A percentile compares a stretch with the other conserved stretches of the same genome.
These are phyloP conservation scores for Salmo trutta DNA, from an alignment of 2,797 vertebrate genomes.

Conservation along the genomic window DNA sequence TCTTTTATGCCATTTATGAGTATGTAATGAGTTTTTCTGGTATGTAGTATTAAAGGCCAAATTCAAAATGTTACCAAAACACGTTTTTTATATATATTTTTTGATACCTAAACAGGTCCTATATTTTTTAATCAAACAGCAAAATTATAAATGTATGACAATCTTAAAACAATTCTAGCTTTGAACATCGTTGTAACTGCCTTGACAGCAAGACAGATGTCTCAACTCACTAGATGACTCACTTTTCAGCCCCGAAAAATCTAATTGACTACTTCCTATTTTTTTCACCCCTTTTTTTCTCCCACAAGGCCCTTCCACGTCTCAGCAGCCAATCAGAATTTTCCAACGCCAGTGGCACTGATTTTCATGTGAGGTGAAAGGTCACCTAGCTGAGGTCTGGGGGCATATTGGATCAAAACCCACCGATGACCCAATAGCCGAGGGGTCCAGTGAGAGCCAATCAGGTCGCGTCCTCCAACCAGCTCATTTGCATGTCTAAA, in stretches of 20 bases:
- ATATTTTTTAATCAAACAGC: too few relatives aligned
- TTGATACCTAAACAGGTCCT: too few relatives aligned
- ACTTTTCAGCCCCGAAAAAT: neutral
- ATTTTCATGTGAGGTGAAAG: constrained; percentile 45
- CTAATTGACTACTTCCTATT: neutral
- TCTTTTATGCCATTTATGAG: too few relatives aligned
- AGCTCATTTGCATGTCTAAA: constrained; percentile 53
- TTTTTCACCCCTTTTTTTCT: neutral
- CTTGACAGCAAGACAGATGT: constrained; percentile 8
- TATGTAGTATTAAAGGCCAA: too few relatives aligned
- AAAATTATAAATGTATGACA: too few relatives aligned
- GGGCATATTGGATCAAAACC: constrained; percentile 41
- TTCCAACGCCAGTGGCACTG: constrained; percentile 21
- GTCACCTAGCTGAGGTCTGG: constrained; percentile 40
- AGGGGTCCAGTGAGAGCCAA: constrained; percentile 27
- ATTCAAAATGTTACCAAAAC: too few relatives aligned
- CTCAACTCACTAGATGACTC: constrained; percentile 24
- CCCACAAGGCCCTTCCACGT: neutral
- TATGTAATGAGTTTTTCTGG: too few relatives aligned
- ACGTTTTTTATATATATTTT: too few relatives aligned
- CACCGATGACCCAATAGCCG: constrained; percentile 47
- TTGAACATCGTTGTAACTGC: neutral
- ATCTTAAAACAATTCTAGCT: too few relatives aligned
- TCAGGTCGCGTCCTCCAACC: constrained; percentile 39
- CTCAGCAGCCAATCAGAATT: constrained; percentile 34